These are phyloP conservation scores for Stigmatopora argus DNA, from an alignment of 2,113 vertebrate genomes.

Conservation along the genomic window DNA sequence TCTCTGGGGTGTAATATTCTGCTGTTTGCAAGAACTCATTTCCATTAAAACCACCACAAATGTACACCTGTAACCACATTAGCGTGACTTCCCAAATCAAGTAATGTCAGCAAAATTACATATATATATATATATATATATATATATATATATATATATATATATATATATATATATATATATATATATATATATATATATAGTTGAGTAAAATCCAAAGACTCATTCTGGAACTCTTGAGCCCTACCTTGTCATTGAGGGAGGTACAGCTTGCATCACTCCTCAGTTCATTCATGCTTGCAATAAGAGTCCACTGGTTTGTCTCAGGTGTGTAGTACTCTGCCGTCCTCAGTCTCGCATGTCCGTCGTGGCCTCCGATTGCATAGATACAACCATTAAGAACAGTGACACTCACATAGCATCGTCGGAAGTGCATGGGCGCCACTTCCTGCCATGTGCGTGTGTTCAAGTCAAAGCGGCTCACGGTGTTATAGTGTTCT, in stretches of 20 bases:
- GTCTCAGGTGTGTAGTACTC: conserved; percentile 34
- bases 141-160: too few relatives aligned
- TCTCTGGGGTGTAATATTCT: conserved; percentile 40
- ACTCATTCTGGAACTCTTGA: neutral
- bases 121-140: too few relatives aligned
- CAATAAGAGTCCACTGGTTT: conserved; percentile 48
- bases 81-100: neutral
- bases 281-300: conserved; percentile 28
- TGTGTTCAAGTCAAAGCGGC: conserved; percentile 19
- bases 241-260: conserved; percentile 70
- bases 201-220: neutral
- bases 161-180: too few relatives aligned
- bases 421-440: conserved; percentile 32
- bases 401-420: conserved; percentile 39
- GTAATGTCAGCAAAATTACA: neutral
- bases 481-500: conserved; percentile 16
- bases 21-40: conserved; percentile 68
- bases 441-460: conserved; percentile 27
- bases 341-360: conserved; percentile 6
- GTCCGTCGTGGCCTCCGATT: conserved; percentile 35
- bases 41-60: conserved; percentile 84
- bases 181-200: too few relatives aligned
- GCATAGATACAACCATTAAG: conserved; percentile 39
- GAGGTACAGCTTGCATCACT: conserved; percentile 62
- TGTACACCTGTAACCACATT: conserved; percentile 72